Conservation (phyloP, 2,113 vertebrate species). For the Sciurus niger region DNA sequence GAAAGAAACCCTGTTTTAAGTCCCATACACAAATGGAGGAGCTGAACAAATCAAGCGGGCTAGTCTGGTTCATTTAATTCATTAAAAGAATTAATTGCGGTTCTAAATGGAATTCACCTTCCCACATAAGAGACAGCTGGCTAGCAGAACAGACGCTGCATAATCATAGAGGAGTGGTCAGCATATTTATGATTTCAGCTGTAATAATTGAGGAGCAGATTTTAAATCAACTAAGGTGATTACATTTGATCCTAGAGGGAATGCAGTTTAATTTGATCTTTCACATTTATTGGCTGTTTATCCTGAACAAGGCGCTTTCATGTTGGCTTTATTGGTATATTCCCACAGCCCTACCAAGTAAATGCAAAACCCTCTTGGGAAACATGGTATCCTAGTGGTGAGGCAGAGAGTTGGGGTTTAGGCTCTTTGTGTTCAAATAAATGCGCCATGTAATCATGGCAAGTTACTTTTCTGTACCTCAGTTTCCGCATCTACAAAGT, state of each 20-base stretch:
- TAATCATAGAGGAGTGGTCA: neutral
- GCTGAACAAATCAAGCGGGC: neutral
- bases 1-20: constrained; percentile 9
- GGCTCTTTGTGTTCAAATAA: neutral
- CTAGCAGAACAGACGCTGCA: too few species aligned
- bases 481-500: neutral
- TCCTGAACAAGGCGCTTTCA: neutral
- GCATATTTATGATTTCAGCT: neutral
- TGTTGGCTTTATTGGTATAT: constrained; percentile 11
- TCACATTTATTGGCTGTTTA: neutral
- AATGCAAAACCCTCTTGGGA: neutral
- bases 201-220: neutral
- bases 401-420: neutral
- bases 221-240: neutral
- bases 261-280: constrained; percentile 13
- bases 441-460: neutral
- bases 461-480: neutral
- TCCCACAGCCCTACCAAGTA: neutral
- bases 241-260: neutral
- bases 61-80: neutral
- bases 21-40: neutral
- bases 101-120: constrained; percentile 22
- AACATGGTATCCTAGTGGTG: neutral
- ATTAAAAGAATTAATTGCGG: neutral
- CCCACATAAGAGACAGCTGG: neutral